Percentiles rank a stretch among this genome's conserved stretches.
Conservation (phyloP, 2,797 vertebrate species). For the Malacoraja senta region DNA sequence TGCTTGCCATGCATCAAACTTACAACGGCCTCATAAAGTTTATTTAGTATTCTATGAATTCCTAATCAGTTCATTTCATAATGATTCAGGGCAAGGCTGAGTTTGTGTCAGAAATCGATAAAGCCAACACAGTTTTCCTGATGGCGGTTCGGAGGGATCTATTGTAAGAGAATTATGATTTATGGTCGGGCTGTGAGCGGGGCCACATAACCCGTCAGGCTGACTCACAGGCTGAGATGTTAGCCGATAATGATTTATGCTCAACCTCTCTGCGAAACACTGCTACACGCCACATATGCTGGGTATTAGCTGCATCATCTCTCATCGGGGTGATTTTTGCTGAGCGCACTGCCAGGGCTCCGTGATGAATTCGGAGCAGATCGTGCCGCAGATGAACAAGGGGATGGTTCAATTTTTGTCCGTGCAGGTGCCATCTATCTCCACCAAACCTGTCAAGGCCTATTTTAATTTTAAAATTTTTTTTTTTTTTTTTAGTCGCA, state of each 20-base stretch:
- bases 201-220: slow-evolving; percentile 74
- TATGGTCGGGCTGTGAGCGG: slow-evolving; percentile 85
- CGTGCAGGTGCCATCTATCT: slow-evolving; percentile 63
- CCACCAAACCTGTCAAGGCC: slow-evolving; percentile 60
- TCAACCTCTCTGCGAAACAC: slow-evolving; percentile 54
- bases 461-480: not conserved
- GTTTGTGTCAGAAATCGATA: slow-evolving; percentile 88
- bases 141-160: slow-evolving; percentile 78
- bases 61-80: slow-evolving; percentile 97
- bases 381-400: slow-evolving; percentile 58
- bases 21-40: slow-evolving; percentile 84
- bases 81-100: slow-evolving; percentile 76
- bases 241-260: slow-evolving; percentile 99
- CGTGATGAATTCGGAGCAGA: slow-evolving; percentile 59
- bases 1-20: slow-evolving; percentile 78
- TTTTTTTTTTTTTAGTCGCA: slow-evolving; percentile 10
- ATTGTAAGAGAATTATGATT: slow-evolving; percentile 96
- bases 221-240: slow-evolving; percentile 82
- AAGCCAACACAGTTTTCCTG: slow-evolving; percentile 89
- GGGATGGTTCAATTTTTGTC: slow-evolving; percentile 63
- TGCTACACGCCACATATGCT: slow-evolving; percentile 41
- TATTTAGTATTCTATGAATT: slow-evolving; percentile 99
- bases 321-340: slow-evolving; percentile 38
- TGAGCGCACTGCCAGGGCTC: slow-evolving; percentile 34
- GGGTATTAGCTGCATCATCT: slow-evolving; percentile 40